phyloP scores from a whole-genome alignment of 2,888 invertebrate species.

The Coenonympha glycerion region DNA sequence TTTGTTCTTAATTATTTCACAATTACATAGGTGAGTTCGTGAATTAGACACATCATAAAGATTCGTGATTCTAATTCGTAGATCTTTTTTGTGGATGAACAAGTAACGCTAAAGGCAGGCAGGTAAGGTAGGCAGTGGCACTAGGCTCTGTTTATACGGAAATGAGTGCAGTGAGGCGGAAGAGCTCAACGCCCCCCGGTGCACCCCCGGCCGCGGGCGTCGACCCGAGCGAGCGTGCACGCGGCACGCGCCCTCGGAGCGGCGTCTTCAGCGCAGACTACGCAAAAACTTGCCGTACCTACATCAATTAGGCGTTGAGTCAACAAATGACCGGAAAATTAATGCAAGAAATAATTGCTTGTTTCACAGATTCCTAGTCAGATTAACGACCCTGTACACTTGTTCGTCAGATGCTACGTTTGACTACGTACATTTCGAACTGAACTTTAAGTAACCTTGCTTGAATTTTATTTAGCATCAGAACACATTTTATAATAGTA shows the following conservation, averaged over 20 bases:
- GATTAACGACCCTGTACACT: too few relatives aligned
- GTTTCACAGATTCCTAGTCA: too few relatives aligned
- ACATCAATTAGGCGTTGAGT: constrained; percentile 18
- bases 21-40: too few relatives aligned
- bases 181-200: constrained; percentile 64
- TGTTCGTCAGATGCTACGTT: too few relatives aligned
- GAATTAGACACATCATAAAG: not conserved
- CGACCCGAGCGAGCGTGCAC: constrained; percentile 54
- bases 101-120: too few relatives aligned
- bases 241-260: constrained; percentile 31
- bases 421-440: too few relatives aligned
- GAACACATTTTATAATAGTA: too few relatives aligned
- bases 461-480: too few relatives aligned
- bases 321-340: constrained; percentile 6
- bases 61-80: constrained; percentile 29
- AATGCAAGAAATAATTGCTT: constrained; percentile 16
- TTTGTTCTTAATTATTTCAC: too few relatives aligned
- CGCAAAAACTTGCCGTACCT: constrained; percentile 17
- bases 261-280: constrained; percentile 31
- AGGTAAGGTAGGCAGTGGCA: constrained; percentile 38
- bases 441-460: too few relatives aligned
- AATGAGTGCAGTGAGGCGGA: constrained; percentile 72
- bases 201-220: constrained; percentile 59
- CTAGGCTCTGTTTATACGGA: constrained; percentile 68
- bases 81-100: constrained; percentile 55